phyloP scores from a whole-genome alignment of 2,888 invertebrate genomes.

The Eristalinus sepulchralis region DNA sequence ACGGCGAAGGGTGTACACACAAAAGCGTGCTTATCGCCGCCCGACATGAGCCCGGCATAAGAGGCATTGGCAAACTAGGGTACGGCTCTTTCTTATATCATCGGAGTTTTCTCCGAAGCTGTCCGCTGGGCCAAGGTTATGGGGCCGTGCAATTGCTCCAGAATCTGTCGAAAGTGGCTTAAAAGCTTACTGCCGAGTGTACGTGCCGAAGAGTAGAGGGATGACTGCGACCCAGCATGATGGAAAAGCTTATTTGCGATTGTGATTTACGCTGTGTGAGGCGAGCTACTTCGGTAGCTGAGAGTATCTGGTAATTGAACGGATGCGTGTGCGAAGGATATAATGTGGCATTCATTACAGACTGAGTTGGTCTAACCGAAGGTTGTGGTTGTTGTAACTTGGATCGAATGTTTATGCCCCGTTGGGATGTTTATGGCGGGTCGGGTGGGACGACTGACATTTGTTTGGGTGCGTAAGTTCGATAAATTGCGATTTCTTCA shows the following conservation, averaged over 20 bases:
- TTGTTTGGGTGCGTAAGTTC: constrained; percentile 26
- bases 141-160: constrained; percentile 45
- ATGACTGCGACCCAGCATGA: not conserved
- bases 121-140: constrained; percentile 63
- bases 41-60: constrained; percentile 28
- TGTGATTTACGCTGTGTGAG: constrained; percentile 13
- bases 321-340: constrained; percentile 27
- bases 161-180: constrained; percentile 40
- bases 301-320: constrained; percentile 16
- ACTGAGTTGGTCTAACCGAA: constrained; percentile 1
- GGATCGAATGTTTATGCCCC: not conserved
- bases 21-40: constrained; percentile 26
- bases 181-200: constrained; percentile 31
- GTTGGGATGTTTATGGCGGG: not conserved
- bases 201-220: not conserved
- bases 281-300: not conserved
- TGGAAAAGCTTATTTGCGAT: constrained; percentile 31
- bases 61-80: constrained; percentile 34
- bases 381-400: constrained; percentile 1
- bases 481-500: constrained; percentile 2
- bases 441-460: not conserved
- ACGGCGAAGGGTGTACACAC: not conserved
- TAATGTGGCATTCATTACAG: constrained; percentile 19
- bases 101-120: constrained; percentile 19
- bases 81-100: constrained; percentile 30